phyloP scores from a whole-genome alignment of 2,888 invertebrate genomes.

The Pantelozetes paolii region DNA sequence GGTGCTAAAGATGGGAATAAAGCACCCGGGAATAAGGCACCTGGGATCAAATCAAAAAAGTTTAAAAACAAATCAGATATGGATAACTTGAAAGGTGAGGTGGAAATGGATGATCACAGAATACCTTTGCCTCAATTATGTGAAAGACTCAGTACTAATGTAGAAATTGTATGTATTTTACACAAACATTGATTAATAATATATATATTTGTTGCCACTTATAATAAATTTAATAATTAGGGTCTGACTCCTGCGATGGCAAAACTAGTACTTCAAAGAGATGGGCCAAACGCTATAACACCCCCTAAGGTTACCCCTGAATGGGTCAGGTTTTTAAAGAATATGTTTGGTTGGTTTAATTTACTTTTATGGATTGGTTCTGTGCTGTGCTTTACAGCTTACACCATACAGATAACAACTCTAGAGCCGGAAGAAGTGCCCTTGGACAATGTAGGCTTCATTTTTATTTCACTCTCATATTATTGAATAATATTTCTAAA shows the following conservation, averaged over 20 bases:
- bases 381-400: slow-evolving; percentile 66
- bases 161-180: slow-evolving; percentile 52
- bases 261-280: slow-evolving; percentile 88
- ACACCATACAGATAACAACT: slow-evolving; percentile 52
- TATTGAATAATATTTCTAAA: no score
- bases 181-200: no score
- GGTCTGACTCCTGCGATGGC: slow-evolving; percentile 96
- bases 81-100: slow-evolving; percentile 97
- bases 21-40: slow-evolving; percentile 44
- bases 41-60: slow-evolving; percentile 46
- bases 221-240: no score
- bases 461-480: no score
- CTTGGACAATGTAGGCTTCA: slow-evolving; percentile 53
- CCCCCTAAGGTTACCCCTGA: slow-evolving; percentile 75
- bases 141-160: slow-evolving; percentile 92
- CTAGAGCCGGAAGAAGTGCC: slow-evolving; percentile 55
- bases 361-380: slow-evolving; percentile 73
- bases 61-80: slow-evolving; percentile 54
- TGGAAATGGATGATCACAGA: slow-evolving; percentile 98
- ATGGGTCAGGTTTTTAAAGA: slow-evolving; percentile 63
- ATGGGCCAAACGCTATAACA: slow-evolving; percentile 93
- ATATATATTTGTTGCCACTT: no score
- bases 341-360: slow-evolving; percentile 73
- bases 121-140: slow-evolving; percentile 94
- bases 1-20: background rate